phyloP scores from a whole-genome alignment of 2,888 invertebrate species.

The Trissonchulus latispiculum region DNA sequence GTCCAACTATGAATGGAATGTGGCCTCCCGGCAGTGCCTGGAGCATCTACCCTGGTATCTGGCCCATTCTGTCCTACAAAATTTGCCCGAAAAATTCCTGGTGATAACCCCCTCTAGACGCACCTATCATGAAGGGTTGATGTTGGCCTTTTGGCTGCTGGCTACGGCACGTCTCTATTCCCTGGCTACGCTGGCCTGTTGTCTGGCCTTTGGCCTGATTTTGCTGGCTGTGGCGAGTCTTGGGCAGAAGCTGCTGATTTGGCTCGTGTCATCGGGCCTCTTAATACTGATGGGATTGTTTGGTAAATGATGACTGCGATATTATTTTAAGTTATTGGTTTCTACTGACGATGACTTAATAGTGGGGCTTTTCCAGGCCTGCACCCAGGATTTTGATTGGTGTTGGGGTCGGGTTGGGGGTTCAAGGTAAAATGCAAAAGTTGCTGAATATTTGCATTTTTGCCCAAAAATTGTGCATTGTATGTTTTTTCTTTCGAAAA shows the following conservation, averaged over 20 bases:
- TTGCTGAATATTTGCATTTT: no score
- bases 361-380: no score
- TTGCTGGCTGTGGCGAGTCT: background rate
- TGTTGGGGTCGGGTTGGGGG: no score
- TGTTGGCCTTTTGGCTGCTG: background rate
- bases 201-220: background rate
- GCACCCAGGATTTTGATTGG: no score
- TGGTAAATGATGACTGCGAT: no score
- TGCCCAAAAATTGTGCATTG: no score
- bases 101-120: background rate
- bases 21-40: background rate
- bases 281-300: background rate
- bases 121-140: background rate
- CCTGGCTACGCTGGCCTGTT: background rate
- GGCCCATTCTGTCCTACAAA: background rate
- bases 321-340: no score
- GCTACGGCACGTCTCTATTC: background rate
- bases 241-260: background rate
- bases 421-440: no score
- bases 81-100: no score
- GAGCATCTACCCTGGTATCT: background rate
- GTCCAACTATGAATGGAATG: constrained; percentile 18
- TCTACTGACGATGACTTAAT: no score
- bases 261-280: background rate
- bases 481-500: no score